Evolutionary conservation across 2,113 vertebrate species (phyloP), one percentile per base, ranked within the genome.

Genomic region (Polypterus bichir): DNA sequence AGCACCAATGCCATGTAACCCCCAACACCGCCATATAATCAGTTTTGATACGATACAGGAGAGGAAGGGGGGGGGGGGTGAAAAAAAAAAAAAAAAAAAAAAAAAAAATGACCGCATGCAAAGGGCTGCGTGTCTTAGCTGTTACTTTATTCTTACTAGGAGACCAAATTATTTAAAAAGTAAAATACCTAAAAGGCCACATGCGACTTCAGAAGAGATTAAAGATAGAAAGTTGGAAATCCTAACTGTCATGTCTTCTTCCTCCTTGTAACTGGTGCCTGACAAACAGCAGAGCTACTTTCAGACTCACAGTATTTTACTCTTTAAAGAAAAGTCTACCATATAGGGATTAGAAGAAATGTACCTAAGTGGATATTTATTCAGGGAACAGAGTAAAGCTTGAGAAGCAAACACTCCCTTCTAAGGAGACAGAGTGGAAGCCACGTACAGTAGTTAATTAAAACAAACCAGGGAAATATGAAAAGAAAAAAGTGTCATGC

Each of bases 401-500:
- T 44, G 5, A 67, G 7, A 61, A 46, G 52, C 3, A 27, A 64
- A 49, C 66, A 61, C 66, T 47, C 67, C 46, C 65, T 47, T 70
- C 61, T 73, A 47, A 83, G 77, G 80, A 82, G 81, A 73, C 76
- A 75, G 76, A 77, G 70, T 77, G 66, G 82, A 82, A 74, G 74
- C 64, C 27, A 81, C 73, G 70, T 27, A 27, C 27, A 27, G 27
- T 77, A 70, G 83, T 88, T 84, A 76, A 85, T 86, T 67, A 69
- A 77, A 80, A 69, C 72, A 66, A 81, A 78, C 71, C 71, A 77
- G 79, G 76, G 47, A 80, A 66, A 70, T 72, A 76, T 47, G 59
- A 60, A 72, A 71, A 73, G 53, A 47, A 71, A 75, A 77, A 80
- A 83, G 73, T 81, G 60, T 71, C 86, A 92, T 88, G 86, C 92